These are phyloP conservation scores for Halictus rubicundus DNA, from an alignment of 1,140 invertebrate species.

Conservation along the genomic window DNA sequence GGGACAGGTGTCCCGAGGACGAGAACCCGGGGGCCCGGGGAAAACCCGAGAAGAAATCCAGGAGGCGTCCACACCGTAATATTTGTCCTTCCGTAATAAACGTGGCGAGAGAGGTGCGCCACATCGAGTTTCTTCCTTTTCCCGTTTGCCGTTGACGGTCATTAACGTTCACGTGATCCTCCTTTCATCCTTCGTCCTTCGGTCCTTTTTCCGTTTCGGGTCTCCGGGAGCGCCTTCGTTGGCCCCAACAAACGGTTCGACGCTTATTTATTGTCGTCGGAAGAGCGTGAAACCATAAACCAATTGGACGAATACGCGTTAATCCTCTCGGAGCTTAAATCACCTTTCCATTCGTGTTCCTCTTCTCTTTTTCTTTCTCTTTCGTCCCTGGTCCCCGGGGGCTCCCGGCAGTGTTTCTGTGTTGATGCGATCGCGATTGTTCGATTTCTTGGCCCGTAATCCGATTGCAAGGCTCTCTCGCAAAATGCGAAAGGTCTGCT, in stretches of 20 bases:
- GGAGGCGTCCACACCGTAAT: constrained; percentile 25
- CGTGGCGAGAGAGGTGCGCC: neutral
- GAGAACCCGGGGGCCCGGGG: neutral
- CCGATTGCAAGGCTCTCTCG: constrained; percentile 16
- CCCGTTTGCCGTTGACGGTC: neutral
- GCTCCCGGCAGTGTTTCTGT: neutral
- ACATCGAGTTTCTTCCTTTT: constrained; percentile 5
- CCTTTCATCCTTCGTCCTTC: neutral
- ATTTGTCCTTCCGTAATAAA: constrained; percentile 36
- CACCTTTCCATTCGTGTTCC: neutral
- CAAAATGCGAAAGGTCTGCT: neutral
- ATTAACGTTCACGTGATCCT: constrained; percentile 15
- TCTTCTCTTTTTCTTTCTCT: constrained; percentile 29
- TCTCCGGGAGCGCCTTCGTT: neutral
- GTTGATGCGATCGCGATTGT: neutral
- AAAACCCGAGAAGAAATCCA: constrained; percentile 7
- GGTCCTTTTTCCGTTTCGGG: constrained; percentile 3
- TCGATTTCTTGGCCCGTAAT: constrained; percentile 34
- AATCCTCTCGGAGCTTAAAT: constrained; percentile 37
- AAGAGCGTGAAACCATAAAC: constrained; percentile 38
- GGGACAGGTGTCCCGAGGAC: constrained; percentile 31
- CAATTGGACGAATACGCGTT: constrained; percentile 31
- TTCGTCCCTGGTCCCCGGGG: neutral
- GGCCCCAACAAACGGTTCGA: constrained; percentile 1
- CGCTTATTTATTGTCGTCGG: constrained; percentile 35